Evolutionary conservation across 2,797 vertebrate species (phyloP).

Genomic region (Notolepis coatsorum): DNA sequence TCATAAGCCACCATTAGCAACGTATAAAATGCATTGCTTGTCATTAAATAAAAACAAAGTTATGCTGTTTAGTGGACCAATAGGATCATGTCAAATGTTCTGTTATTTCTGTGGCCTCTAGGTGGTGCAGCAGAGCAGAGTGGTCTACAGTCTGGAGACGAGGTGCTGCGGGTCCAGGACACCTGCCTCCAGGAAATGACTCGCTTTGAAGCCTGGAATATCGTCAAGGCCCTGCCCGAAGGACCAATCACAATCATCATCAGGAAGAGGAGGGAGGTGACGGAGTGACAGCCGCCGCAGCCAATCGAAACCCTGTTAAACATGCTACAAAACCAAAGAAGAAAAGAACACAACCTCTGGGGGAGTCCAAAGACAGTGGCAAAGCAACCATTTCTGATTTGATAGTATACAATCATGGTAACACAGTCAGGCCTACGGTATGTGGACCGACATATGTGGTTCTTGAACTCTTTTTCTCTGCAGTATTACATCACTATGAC

Average conservation of each 20-base stretch:
- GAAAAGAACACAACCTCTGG: not conserved
- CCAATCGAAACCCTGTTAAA: not conserved
- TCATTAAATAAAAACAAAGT: too few relatives aligned
- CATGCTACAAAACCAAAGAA: not conserved
- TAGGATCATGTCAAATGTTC: not conserved
- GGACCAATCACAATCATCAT: constrained; percentile 81
- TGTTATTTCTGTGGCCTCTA: constrained; percentile 38
- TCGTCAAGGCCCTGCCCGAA: constrained; percentile 90
- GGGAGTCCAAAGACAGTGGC: not conserved
- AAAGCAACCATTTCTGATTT: too few relatives aligned
- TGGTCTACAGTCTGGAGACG: constrained; percentile 86
- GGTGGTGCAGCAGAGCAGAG: constrained; percentile 84
- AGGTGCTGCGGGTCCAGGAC: constrained; percentile 86
- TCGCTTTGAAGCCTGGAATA: constrained; percentile 93
- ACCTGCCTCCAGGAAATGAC: constrained; percentile 85
- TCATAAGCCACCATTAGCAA: too few relatives aligned
- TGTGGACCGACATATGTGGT: not conserved
- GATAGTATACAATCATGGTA: too few relatives aligned
- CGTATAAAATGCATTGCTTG: too few relatives aligned
- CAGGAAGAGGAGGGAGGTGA: constrained; percentile 71
- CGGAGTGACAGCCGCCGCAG: constrained; percentile 28
- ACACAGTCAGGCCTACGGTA: too few relatives aligned
- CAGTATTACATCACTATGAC: not conserved
- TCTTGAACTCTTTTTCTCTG: not conserved
- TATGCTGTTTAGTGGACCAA: not conserved